Evolutionary conservation across 2,888 invertebrate genomes (phyloP).

Genomic region (Ecdyonurus torrentis): DNA sequence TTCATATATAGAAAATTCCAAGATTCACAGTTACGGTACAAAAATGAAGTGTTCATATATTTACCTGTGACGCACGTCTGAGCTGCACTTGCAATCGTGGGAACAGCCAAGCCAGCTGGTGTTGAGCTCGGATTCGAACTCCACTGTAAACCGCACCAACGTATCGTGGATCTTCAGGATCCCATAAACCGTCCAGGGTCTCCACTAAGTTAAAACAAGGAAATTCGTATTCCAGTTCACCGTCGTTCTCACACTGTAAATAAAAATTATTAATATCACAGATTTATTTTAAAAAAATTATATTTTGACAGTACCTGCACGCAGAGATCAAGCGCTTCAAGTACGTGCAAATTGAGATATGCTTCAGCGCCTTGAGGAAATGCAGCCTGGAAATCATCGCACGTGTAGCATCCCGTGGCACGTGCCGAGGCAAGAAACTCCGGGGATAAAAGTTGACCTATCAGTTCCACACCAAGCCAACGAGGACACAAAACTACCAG

Average conservation of each 20-base stretch:
- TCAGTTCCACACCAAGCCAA: conserved; percentile 48
- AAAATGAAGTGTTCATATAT: too few species aligned
- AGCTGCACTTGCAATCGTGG: conserved; percentile 37
- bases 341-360: conserved; percentile 42
- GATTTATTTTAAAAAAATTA: not conserved
- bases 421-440: conserved; percentile 34
- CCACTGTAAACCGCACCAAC: conserved; percentile 41
- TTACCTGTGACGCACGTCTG: conserved; percentile 6
- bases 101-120: conserved; percentile 47
- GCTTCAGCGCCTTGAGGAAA: conserved; percentile 49
- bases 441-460: conserved; percentile 44
- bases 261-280: conserved; percentile 3
- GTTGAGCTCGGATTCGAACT: conserved; percentile 38
- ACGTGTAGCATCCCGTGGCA: conserved; percentile 49
- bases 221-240: conserved; percentile 57
- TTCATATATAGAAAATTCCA: not conserved
- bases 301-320: conserved; percentile 36
- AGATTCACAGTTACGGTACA: too few species aligned
- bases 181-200: conserved; percentile 48
- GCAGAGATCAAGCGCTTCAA: conserved; percentile 54
- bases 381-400: conserved; percentile 54
- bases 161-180: conserved; percentile 35
- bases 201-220: conserved; percentile 51
- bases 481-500: conserved; percentile 45
- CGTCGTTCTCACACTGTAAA: conserved; percentile 46